Evolutionary conservation across 1,140 invertebrate species (phyloP).

Genomic region (Lepidurus apus): DNA sequence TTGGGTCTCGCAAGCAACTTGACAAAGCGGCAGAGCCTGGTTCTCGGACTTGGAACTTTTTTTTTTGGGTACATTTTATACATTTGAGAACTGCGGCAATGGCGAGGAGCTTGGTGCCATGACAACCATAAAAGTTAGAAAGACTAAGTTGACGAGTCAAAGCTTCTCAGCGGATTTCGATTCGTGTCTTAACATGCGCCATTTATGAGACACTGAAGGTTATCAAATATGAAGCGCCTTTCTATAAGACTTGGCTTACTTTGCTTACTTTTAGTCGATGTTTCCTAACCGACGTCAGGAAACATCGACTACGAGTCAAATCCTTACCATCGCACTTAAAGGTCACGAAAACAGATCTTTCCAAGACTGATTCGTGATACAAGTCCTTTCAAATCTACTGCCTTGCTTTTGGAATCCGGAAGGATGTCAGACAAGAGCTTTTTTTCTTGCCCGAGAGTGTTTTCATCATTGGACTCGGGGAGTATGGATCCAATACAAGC

Average conservation of each 20-base stretch:
- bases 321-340: too few species aligned
- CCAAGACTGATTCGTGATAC: too few species aligned
- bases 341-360: too few species aligned
- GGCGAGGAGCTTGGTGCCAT: background rate
- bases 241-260: background rate
- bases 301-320: too few species aligned
- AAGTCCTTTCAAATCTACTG: too few species aligned
- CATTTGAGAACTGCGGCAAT: background rate
- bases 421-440: too few species aligned
- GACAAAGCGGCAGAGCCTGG: background rate
- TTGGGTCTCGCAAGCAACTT: too few species aligned
- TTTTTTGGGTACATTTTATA: background rate
- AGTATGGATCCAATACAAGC: too few species aligned
- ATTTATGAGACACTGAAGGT: slow-evolving; percentile 1
- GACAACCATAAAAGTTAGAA: slow-evolving; percentile 13
- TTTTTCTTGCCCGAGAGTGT: too few species aligned
- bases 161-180: background rate
- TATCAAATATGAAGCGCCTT: background rate
- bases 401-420: too few species aligned
- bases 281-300: background rate
- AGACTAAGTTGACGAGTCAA: background rate
- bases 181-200: background rate
- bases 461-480: too few species aligned
- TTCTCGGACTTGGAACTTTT: background rate
- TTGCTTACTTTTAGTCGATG: too few species aligned